Evolutionary conservation across 2,113 vertebrate species (phyloP), one percentile per base, ranked within the genome.

Genomic region (Trematocara unimaculatum): DNA sequence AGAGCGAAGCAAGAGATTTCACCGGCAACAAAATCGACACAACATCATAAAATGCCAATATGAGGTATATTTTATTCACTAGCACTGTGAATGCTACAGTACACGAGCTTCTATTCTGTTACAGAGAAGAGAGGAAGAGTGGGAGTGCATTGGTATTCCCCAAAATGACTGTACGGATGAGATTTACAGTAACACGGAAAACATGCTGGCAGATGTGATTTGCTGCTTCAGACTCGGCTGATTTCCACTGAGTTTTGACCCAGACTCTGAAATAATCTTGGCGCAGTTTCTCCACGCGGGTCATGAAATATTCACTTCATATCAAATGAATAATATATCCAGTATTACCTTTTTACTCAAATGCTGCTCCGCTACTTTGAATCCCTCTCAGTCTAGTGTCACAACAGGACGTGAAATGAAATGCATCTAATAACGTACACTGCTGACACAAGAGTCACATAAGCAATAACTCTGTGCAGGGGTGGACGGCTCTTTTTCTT

Each of bases 271-370:
- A 94, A 93, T 84, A 87, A 92, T 91, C 93, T 86, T 6, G n/a
- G 53, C 35, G 88, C 85, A 53, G 54, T 88, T 92, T 91, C 81
- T 79, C 74, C 85, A 80, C 62, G 1, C 53, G 33, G 56, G 84
- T 84, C 84, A 88, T 95, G 84, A 93, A 95, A 93, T 91, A 93
- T 94, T 94, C 77, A 94, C 85, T 74, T 86, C 15, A 6, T 83
- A 81, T 79, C 47, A 83, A 54, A 92, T 94, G 29, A 93, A 94
- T 94, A 88, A 93, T 93, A 87, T 20, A 94, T 90, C 85, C 42
- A 55, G 79, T 79, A 90, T 93, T 88, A 82, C 84, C 85, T 84
- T 88, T 93, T 83, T 81, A 62, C 87, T 85, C 64, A 81, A 72
- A 79, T 20, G 67, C 60, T 77, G 51, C 79, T 88, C 17, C 47